A percentile compares a stretch with the other conserved stretches of the same genome.
Conservation (phyloP, 2,797 vertebrate species). For the Apogon talboti region DNA sequence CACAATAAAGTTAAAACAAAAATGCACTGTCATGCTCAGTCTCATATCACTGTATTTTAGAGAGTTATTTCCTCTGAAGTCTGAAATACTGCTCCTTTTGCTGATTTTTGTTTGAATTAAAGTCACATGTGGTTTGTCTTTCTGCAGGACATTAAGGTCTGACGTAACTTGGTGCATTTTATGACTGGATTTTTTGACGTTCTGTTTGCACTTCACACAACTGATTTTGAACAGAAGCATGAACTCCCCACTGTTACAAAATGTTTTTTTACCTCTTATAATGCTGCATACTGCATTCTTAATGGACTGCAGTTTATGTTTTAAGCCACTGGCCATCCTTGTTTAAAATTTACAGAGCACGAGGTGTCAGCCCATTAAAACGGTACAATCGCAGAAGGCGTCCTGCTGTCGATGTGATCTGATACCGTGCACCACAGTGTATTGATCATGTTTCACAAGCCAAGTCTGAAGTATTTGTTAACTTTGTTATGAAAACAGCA, state of each 20-base stretch:
- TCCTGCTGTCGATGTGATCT: constrained; percentile 22
- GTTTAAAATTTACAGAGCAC: constrained; percentile 9
- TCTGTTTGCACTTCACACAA: constrained; percentile 28
- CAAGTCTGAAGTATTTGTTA: constrained; percentile 21
- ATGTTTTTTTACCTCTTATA: not conserved
- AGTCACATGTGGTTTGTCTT: constrained; percentile 19
- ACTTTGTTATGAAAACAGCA: constrained; percentile 39
- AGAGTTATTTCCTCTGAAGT: not conserved
- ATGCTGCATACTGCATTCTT: constrained; percentile 8
- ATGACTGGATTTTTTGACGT: constrained; percentile 18
- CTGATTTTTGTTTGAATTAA: constrained; percentile 17
- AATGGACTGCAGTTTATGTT: not conserved
- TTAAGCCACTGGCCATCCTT: not conserved
- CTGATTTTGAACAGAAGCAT: constrained; percentile 14
- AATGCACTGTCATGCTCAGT: constrained; percentile 2
- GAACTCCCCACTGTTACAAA: not conserved
- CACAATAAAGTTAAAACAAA: not conserved
- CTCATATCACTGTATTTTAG: not conserved
- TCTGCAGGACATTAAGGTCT: constrained; percentile 16
- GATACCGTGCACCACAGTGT: constrained; percentile 1
- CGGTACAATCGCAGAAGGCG: constrained; percentile 7
- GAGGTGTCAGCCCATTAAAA: constrained; percentile 12
- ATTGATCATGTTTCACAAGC: constrained; percentile 36
- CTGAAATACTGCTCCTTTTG: not conserved
- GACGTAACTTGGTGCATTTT: constrained; percentile 6